Percentiles rank a stretch among this genome's conserved stretches.
Conservation (phyloP, 2,113 vertebrate genomes). For the Tonatia bakeri region DNA sequence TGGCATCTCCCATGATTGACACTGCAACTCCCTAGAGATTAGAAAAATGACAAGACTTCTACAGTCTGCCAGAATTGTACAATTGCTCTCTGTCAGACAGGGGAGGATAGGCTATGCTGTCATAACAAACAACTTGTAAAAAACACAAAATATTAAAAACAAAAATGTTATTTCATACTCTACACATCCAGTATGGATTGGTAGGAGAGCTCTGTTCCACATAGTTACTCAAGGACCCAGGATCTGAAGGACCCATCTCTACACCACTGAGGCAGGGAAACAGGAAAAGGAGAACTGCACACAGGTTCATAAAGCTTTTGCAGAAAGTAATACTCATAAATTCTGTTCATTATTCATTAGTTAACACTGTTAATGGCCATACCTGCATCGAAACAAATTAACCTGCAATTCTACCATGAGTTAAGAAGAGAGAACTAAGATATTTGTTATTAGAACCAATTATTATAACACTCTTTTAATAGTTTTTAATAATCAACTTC, state of each 20-base stretch:
- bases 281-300: background rate
- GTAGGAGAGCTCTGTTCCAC: background rate
- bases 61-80: slow-evolving; percentile 19
- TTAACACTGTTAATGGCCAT: background rate
- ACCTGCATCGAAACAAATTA: slow-evolving; percentile 3
- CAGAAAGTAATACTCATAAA: background rate
- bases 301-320: background rate
- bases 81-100: slow-evolving; percentile 5
- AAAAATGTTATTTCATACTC: background rate
- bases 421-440: background rate
- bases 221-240: background rate
- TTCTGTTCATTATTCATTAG: background rate
- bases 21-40: background rate
- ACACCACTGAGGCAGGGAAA: background rate
- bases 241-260: background rate
- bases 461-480: background rate
- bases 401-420: background rate
- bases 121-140: slow-evolving; percentile 33
- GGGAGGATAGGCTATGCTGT: background rate
- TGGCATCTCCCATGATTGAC: slow-evolving; percentile 21
- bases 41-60: slow-evolving; percentile 23
- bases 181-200: background rate
- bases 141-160: background rate
- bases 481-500: background rate
- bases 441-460: background rate